These are phyloP conservation scores for Aleiodes alternator DNA, from an alignment of 2,888 invertebrate genomes.

Conservation along the genomic window DNA sequence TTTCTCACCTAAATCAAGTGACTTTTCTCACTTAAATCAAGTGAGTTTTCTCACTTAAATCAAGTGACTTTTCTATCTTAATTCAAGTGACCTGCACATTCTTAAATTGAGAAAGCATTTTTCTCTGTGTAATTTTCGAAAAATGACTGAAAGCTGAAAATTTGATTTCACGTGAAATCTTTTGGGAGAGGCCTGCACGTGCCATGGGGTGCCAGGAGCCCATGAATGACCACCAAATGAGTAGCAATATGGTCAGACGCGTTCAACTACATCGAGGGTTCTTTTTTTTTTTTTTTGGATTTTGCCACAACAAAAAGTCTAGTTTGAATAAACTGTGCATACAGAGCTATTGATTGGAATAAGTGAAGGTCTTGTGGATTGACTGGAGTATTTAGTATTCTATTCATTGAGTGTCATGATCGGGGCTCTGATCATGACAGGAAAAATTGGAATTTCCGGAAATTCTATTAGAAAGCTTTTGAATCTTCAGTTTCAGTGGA, in stretches of 20 bases:
- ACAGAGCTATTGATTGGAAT: not conserved
- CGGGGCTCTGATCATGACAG: not conserved
- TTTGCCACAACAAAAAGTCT: not conserved
- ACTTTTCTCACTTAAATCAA: too few relatives aligned
- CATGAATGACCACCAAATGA: conserved; percentile 48
- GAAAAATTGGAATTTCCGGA: not conserved
- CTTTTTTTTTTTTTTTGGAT: not conserved
- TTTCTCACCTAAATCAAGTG: too few relatives aligned
- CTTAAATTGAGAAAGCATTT: too few relatives aligned
- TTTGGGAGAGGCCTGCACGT: conserved; percentile 44
- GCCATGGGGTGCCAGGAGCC: conserved; percentile 34
- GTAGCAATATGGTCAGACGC: conserved; percentile 43
- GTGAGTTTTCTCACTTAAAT: too few relatives aligned
- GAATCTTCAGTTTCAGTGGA: too few relatives aligned
- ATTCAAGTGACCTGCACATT: too few relatives aligned
- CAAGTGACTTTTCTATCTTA: too few relatives aligned
- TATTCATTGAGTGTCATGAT: conserved; percentile 24
- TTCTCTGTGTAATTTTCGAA: too few relatives aligned
- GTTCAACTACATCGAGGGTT: not conserved
- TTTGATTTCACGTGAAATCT: not conserved
- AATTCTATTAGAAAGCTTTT: not conserved
- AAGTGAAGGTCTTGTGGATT: not conserved
- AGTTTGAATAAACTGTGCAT: not conserved
- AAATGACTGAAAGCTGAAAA: not conserved
- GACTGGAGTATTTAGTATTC: conserved; percentile 18